Percentiles rank a stretch among this genome's conserved stretches.
phyloP scores from a whole-genome alignment of 2,797 vertebrate species.

The Heteromormyrus szaboi region DNA sequence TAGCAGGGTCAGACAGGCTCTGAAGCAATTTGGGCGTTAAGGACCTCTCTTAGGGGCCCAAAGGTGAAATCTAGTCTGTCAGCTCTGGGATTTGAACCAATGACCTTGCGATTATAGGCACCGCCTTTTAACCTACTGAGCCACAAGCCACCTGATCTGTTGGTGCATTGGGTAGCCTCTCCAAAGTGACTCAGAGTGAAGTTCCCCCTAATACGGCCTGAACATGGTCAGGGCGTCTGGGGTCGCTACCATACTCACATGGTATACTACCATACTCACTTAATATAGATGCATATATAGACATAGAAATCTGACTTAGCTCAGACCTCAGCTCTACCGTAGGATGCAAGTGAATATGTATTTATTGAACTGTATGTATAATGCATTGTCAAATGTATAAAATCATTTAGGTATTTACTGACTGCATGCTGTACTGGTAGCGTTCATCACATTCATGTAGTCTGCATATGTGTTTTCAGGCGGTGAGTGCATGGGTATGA shows the following conservation, averaged over 20 bases:
- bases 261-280: neutral
- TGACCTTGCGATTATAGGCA: neutral
- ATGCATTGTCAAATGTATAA: constrained; percentile 26
- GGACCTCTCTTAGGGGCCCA: neutral
- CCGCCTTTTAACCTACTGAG: neutral
- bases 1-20: neutral
- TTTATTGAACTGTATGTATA: neutral
- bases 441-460: constrained; percentile 33
- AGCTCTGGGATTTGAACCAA: neutral
- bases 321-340: neutral
- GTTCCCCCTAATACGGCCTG: neutral
- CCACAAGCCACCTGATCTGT: neutral
- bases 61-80: neutral
- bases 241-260: neutral
- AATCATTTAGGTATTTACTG: constrained; percentile 58
- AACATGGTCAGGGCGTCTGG: neutral
- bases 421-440: constrained; percentile 19
- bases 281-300: neutral
- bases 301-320: neutral
- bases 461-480: constrained; percentile 15
- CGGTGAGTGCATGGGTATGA: neutral
- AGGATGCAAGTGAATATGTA: constrained; percentile 12
- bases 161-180: neutral
- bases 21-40: neutral
- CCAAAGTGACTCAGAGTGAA: neutral